Evolutionary conservation across 2,113 vertebrate species (phyloP), one percentile per base, ranked within the genome.

Genomic region (Tachycineta bicolor): DNA sequence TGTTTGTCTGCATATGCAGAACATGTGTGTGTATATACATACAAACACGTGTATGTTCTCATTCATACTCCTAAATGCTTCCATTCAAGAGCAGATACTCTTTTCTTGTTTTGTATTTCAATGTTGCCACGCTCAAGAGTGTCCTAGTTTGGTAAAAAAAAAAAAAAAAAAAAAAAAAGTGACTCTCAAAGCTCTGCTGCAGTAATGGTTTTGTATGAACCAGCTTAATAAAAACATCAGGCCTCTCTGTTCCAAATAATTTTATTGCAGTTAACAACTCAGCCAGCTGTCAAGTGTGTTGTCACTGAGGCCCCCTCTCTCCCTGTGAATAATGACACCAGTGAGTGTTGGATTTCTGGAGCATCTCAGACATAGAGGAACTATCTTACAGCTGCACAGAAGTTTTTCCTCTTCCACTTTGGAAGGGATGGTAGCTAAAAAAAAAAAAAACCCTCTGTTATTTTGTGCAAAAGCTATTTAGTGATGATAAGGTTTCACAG

Each of bases 181-280:
- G 46, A 39, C 59, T 88, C 74, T 88, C 91, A 47, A 37, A 79
- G 46, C 46, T 87, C 24, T 94, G 37, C 65, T 62, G 46, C 39
- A 75, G 49, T 46, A 73, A 82, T 31, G 47, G 41, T 69, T 95
- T 90, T 83, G 21, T 63, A 77, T 67, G 79, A 69, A 74, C 59
- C 43, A 80, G 26, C 60, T 86, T 91, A 93, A 91, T 83, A 80
- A 94, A 95, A 90, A 63, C 73, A 94, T 83, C 90, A 83, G 82
- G 26, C 19, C 24, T 69, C 46, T 80, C 50, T 77, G 46, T 53
- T 96, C 59, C 87, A 87, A 83, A 50, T 63, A 56, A 76, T 83
- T 95, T 96, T 85, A 39, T 77, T 95, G 55, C 59, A 52, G 49
- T 80, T 94, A 90, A 60, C 87, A 96, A 55, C 78, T 96, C 91